These are phyloP conservation scores for Virgularia gustaviana DNA, from an alignment of 92 coral and sea anemone species.

Conservation along the genomic window DNA sequence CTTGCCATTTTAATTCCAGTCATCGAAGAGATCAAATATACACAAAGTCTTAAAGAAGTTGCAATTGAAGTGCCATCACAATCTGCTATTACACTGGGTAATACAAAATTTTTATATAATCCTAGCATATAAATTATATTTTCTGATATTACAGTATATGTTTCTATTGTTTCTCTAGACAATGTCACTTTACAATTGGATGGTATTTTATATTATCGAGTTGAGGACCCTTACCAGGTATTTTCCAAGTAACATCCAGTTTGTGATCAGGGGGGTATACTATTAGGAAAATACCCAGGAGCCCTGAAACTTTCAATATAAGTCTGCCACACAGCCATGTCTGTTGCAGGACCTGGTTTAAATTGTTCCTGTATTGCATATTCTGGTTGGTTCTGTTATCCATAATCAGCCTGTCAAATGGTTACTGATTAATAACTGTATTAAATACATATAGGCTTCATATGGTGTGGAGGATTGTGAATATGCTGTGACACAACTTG, in stretches of 20 bases:
- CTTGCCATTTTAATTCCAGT: conserved; percentile 90
- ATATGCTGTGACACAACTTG: conserved; percentile 92
- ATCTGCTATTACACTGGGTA: conserved; percentile 95
- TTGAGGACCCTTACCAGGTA: conserved; percentile 93
- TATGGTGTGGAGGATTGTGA: conserved; percentile 99
- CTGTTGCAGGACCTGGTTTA: too few relatives aligned
- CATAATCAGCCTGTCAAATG: too few relatives aligned
- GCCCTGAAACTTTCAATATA: too few relatives aligned
- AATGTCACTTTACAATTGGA: conserved; percentile 95
- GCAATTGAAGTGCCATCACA: conserved; percentile 96
- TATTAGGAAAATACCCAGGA: too few relatives aligned
- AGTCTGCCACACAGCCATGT: too few relatives aligned
- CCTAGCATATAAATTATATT: too few relatives aligned
- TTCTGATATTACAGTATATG: neutral
- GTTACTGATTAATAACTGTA: too few relatives aligned
- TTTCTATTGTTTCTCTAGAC: conserved; percentile 43
- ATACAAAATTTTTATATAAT: neutral
- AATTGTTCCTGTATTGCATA: neutral
- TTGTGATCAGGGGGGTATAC: too few relatives aligned
- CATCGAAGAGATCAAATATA: conserved; percentile 88
- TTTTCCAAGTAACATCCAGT: too few relatives aligned
- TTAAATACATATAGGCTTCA: conserved; percentile 79
- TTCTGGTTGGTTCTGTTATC: neutral
- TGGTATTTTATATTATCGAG: conserved; percentile 80
- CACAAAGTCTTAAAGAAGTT: conserved; percentile 87